Base-by-base conservation (phyloP, 2,113 vertebrate species). In the Coracopsis vasa region DNA sequence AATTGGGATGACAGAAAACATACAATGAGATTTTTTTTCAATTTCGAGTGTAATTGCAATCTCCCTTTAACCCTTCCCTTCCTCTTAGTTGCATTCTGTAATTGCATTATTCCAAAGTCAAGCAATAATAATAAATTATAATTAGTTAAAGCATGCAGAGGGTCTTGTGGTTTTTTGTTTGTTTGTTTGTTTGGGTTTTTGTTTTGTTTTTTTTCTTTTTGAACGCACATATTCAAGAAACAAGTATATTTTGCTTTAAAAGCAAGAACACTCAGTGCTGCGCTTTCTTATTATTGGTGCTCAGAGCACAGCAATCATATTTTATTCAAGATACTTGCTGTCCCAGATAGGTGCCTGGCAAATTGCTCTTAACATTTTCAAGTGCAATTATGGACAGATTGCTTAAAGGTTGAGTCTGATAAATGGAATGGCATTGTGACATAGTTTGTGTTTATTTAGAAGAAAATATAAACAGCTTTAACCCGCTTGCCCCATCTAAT, bases 251-350 rank as follows among this genome's bases (percentile, higher is more conserved):
- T 90, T 86, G 31, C 62, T 95, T 95, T 88, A 91, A 88, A 94
- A 94, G 66, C 58, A 79, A 65, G 56, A 91, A 75, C 75, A 65
- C 45, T 88, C 61, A 41, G 60, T 65, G 56, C 60, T 87, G 48
- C 82, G 37, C 53, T 58, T 58, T 58, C 56, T 86, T 87, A 41
- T 93, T 93, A 90, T 80, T 95, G 62, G 54, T 91, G 73, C 86
- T 95, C 53, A 78, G 86, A 92, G 81, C 54, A 94, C 64, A 95
- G 87, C 73, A 87, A 94, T 92, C 86, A 62, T 80, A 86, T 87
- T 96, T 96, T 88, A 96, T 95, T 94, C 84, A 94, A 81, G 61
- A 90, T 90, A 84, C 64, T 91, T 95, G 85, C 74, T 94, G 94
- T 94, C 81, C 92, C 92, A 95, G 80, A 91, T 45, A 92, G 94